These are phyloP conservation scores for Bucorvus abyssinicus DNA, from an alignment of 2,797 vertebrate species.

Conservation along the genomic window DNA sequence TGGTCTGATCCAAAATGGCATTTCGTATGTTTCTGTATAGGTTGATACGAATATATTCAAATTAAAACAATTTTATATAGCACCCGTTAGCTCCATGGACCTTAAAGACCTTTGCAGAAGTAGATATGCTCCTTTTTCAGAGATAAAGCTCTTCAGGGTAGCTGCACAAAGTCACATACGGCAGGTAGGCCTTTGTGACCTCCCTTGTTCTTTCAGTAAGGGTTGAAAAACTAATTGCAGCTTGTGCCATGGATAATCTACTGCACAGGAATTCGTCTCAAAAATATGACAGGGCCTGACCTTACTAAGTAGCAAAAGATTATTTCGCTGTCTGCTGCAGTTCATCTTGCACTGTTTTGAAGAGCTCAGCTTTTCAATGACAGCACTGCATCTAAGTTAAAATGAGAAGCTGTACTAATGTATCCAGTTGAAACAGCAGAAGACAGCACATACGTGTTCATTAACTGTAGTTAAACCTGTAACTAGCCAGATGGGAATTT, in stretches of 20 bases:
- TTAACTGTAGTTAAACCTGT: conserved; percentile 23
- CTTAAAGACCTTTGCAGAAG: background rate
- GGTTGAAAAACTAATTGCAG: background rate
- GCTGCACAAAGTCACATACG: background rate
- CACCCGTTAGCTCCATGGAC: background rate
- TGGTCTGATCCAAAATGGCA: background rate
- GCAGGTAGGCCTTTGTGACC: background rate
- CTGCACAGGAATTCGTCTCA: conserved; percentile 2
- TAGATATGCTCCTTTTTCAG: background rate
- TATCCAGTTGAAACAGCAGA: background rate
- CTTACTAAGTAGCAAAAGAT: conserved; percentile 30
- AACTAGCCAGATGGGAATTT: conserved; percentile 15
- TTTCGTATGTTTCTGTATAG: background rate
- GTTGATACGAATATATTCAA: background rate
- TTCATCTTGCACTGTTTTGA: background rate
- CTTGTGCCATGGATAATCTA: background rate
- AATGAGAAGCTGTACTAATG: background rate
- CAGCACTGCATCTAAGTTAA: background rate
- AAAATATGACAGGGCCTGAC: conserved; percentile 5
- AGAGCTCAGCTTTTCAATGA: background rate
- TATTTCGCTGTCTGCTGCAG: background rate
- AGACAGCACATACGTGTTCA: background rate
- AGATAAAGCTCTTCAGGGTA: background rate
- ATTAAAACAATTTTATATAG: background rate
- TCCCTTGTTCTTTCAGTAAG: background rate